Evolutionary conservation across 2,113 vertebrate genomes (phyloP).

Genomic region (Labeo catla): DNA sequence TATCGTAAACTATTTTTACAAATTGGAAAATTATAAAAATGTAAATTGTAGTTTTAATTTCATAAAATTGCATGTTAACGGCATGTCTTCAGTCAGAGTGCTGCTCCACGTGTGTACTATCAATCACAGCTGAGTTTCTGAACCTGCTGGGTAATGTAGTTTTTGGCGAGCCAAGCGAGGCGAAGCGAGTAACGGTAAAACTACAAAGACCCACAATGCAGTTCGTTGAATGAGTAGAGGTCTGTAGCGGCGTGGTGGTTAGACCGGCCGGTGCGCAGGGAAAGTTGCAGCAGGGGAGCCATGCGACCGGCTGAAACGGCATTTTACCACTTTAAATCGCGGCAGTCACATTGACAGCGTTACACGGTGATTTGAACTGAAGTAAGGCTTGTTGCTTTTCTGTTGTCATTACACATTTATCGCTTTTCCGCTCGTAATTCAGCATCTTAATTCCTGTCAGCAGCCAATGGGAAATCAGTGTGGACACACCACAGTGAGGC

Average conservation of each 20-base stretch:
- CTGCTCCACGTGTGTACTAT: conserved; percentile 38
- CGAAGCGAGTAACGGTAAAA: neutral
- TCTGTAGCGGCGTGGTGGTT: neutral
- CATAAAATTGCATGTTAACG: neutral
- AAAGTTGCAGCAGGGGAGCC: neutral
- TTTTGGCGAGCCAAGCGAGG: neutral
- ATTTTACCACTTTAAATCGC: neutral
- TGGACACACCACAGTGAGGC: neutral
- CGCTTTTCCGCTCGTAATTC: neutral
- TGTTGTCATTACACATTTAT: conserved; percentile 7
- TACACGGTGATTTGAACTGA: neutral
- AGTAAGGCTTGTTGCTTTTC: conserved; percentile 24
- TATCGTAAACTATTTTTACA: neutral
- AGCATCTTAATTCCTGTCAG: neutral
- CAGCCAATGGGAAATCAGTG: neutral
- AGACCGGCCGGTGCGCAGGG: conserved; percentile 19
- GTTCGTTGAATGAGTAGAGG: neutral
- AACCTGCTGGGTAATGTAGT: conserved; percentile 29
- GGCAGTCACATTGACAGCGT: neutral
- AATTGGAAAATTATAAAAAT: neutral
- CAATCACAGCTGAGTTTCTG: conserved; percentile 20
- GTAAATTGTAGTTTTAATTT: neutral
- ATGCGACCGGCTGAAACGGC: neutral
- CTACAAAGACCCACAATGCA: conserved; percentile 50
- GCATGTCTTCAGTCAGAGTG: neutral